Base-by-base conservation (phyloP, 2,888 invertebrate species). In the Nymphalis urticae region DNA sequence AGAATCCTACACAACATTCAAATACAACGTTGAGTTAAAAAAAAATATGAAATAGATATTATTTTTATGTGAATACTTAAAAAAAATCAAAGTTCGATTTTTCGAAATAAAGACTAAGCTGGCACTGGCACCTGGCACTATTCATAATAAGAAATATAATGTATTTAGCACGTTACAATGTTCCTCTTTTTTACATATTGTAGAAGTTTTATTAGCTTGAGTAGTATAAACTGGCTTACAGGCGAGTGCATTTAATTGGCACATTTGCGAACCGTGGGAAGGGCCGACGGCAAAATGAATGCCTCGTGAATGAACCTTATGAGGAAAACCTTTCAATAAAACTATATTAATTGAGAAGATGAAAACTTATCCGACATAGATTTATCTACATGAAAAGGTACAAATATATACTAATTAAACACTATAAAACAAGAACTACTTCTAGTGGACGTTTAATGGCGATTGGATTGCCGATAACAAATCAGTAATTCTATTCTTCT, bases 201-300 rank as follows among this genome's bases (percentile, higher is more conserved):
- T 24, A 62, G 36, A 1, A 51, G 8, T 56, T 71, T 71, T 68
- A 69, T 71, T 69, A 69, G 66, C 63, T 61, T 56, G 65, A 66
- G 64, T 59, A 54, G 48, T 72, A 71, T 75, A 71, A 72, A 69
- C 58, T 73, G 62, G 58, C 58, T 68, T 73, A 73, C 70, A 73
- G 77, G 78, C 76, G 77, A 76, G 78, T 81, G 80, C 81, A 77
- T 80, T 79, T 85, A 85, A 87, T 86, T 86, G 82, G 76, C 72
- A 71, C 77, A 76, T 75, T 71, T 68, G 68, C 71, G 69, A 72
- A 75, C 77, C 85, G 85, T 86, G 86, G 81, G 86, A 85, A 83
- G 74, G 62, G 69, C 73, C 73, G 62, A 32, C 69, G 65, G 71
- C 71, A 65, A 51, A 64, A 59, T 68, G 67, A 68, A 67, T 54